These are phyloP conservation scores for Crambe crambe DNA, from an alignment of 37 sponge, comb jelly and placozoan genomes.

Conservation along the genomic window DNA sequence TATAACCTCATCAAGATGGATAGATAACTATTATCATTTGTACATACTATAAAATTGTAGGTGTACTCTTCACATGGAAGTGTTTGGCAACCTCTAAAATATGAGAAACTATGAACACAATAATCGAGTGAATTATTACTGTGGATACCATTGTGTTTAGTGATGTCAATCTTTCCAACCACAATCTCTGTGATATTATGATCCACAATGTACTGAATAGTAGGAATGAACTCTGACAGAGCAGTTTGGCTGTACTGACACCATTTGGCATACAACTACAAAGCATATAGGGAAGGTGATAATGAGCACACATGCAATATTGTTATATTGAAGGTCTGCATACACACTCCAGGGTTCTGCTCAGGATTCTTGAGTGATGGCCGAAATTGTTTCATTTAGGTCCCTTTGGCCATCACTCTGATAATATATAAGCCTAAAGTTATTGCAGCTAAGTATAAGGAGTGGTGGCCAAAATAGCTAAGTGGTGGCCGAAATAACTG, in stretches of 20 bases:
- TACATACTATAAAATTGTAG: conserved; percentile 55
- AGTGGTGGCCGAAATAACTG: too few relatives aligned
- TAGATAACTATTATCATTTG: background rate
- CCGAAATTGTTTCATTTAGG: too few relatives aligned
- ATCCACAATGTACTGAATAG: conserved; percentile 34
- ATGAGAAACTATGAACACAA: background rate
- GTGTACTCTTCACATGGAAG: conserved; percentile 41
- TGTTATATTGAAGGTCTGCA: background rate
- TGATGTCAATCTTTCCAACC: conserved; percentile 57
- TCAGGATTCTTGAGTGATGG: too few relatives aligned
- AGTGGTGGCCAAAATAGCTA: background rate
- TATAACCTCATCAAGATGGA: background rate
- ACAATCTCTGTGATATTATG: conserved; percentile 32
- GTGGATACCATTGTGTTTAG: conserved; percentile 38
- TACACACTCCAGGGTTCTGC: background rate
- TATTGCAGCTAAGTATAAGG: background rate
- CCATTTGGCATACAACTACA: conserved; percentile 72
- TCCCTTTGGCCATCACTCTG: background rate
- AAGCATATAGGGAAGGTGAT: background rate
- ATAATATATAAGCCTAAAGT: background rate
- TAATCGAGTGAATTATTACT: background rate
- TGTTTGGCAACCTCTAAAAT: conserved; percentile 40
- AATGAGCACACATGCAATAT: conserved; percentile 4
- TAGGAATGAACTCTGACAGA: conserved; percentile 27
- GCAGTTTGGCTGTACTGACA: conserved; percentile 53